phyloP scores from a whole-genome alignment of 2,797 vertebrate genomes.

The Cynodonichthys magdalenae region DNA sequence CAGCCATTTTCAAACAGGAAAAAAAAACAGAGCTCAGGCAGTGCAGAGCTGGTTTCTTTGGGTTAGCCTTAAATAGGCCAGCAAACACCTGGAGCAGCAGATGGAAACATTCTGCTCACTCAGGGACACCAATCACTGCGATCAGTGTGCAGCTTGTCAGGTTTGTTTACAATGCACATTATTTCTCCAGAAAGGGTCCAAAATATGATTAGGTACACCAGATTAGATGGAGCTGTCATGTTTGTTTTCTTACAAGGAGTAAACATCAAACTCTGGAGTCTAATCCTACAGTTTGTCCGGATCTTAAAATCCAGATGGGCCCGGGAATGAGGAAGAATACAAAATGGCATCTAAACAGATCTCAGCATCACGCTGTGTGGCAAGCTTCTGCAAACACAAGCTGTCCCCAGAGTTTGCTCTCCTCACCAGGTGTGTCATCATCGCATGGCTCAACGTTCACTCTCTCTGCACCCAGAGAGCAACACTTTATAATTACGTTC shows the following conservation, averaged over 20 bases:
- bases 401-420: neutral
- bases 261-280: neutral
- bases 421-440: neutral
- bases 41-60: constrained; percentile 23
- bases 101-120: constrained; percentile 19
- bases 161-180: constrained; percentile 2
- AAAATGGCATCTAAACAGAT: neutral
- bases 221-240: neutral
- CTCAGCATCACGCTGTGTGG: neutral
- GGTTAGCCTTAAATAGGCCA: constrained; percentile 36
- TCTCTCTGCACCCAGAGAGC: neutral
- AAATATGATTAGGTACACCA: neutral
- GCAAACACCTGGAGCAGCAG: constrained; percentile 40
- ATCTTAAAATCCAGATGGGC: neutral
- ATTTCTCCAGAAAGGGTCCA: neutral
- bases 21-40: constrained; percentile 8
- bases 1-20: constrained; percentile 10
- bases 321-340: neutral
- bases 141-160: constrained; percentile 5
- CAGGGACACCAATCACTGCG: constrained; percentile 16
- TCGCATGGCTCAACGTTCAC: constrained; percentile 19
- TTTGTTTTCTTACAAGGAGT: neutral
- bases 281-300: neutral
- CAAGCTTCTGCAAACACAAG: neutral
- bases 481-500: constrained; percentile 16